phyloP scores from a whole-genome alignment of 2,888 invertebrate species.

The Coremacera marginata region DNA sequence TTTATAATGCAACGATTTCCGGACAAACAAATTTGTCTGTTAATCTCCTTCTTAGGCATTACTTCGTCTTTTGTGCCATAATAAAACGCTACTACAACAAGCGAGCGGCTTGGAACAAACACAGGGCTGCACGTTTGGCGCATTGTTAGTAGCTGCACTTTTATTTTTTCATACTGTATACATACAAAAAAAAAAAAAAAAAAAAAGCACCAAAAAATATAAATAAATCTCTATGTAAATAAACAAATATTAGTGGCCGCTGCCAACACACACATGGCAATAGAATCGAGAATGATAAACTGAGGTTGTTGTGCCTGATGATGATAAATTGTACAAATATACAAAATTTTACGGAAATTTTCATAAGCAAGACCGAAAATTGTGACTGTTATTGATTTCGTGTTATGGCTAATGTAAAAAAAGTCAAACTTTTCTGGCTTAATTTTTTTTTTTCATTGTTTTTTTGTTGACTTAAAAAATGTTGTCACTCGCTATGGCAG shows the following conservation, averaged over 20 bases:
- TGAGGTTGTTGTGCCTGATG: not conserved
- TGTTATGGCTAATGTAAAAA: not conserved
- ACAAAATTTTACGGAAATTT: not conserved
- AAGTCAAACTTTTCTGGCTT: not conserved
- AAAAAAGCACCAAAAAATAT: not conserved
- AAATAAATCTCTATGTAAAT: not conserved
- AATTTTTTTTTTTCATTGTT: not conserved
- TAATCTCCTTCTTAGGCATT: too few relatives aligned
- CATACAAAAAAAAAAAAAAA: not conserved
- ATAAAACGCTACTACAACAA: too few relatives aligned
- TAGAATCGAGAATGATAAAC: too few relatives aligned
- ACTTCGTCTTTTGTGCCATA: too few relatives aligned
- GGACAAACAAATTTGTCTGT: too few relatives aligned
- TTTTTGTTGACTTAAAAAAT: not conserved
- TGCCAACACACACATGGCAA: not conserved
- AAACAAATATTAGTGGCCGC: not conserved
- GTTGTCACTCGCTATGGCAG: not conserved
- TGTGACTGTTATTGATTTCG: not conserved
- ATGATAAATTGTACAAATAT: slow-evolving; percentile 1
- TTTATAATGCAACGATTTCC: too few relatives aligned
- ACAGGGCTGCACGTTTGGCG: not conserved
- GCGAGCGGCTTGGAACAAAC: not conserved
- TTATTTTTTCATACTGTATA: too few relatives aligned
- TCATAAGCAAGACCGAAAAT: not conserved
- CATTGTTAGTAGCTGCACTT: not conserved